Percentiles rank a stretch among this genome's conserved stretches.
phyloP scores from a whole-genome alignment of 2,888 invertebrate genomes.

The Melinaea marsaeus region DNA sequence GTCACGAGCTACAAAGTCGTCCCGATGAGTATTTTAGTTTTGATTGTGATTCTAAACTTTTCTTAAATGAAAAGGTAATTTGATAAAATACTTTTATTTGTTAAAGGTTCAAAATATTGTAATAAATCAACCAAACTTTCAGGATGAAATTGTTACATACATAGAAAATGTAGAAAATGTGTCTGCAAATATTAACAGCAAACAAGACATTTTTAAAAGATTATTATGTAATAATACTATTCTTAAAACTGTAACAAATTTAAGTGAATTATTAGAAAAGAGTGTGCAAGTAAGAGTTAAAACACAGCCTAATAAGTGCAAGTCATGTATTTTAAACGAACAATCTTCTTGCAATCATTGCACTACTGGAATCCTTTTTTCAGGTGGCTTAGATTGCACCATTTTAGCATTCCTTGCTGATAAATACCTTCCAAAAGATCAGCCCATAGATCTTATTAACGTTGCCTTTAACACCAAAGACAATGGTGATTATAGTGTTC shows the following conservation, averaged over 20 bases:
- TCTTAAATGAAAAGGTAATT: constrained; percentile 45
- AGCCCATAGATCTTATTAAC: constrained; percentile 93
- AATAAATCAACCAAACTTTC: constrained; percentile 32
- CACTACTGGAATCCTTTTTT: constrained; percentile 91
- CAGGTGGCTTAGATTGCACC: constrained; percentile 98
- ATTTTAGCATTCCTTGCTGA: constrained; percentile 89
- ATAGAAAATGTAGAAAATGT: constrained; percentile 49
- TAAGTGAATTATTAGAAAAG: constrained; percentile 73
- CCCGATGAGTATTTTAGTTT: constrained; percentile 58
- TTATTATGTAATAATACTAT: constrained; percentile 60
- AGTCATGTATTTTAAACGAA: constrained; percentile 68
- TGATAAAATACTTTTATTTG: constrained; percentile 14
- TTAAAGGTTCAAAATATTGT: constrained; percentile 41
- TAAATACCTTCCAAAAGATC: constrained; percentile 79
- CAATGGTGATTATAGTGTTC: constrained; percentile 80
- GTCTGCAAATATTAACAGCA: constrained; percentile 41
- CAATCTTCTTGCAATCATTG: constrained; percentile 74
- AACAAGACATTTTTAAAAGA: constrained; percentile 53
- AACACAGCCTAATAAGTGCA: constrained; percentile 81
- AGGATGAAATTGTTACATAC: constrained; percentile 50
- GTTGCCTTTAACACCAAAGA: constrained; percentile 88
- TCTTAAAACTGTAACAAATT: constrained; percentile 56
- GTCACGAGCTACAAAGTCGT: constrained; percentile 52
- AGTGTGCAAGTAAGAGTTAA: constrained; percentile 79
- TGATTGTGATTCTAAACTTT: constrained; percentile 35